Evolutionary conservation across 2,888 invertebrate genomes (phyloP), one percentile per base, ranked within the genome.

Genomic region (Pediacus dermestoides): DNA sequence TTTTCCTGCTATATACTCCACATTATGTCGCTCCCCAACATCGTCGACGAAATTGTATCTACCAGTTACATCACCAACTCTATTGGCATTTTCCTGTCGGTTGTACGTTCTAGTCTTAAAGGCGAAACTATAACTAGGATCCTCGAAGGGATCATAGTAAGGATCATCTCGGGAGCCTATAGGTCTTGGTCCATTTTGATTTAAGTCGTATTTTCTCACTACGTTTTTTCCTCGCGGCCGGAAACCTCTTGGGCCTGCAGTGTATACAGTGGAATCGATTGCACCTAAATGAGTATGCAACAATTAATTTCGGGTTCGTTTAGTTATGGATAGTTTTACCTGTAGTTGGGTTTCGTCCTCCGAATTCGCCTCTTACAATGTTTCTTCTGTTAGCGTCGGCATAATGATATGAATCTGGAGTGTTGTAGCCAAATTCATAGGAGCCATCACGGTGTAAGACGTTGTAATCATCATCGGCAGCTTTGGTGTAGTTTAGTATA

Each of bases 161-260:
- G 84, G 83, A 61, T 85, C 84, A 53, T 84, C 84, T 37, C 77
- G 76, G 3, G 62, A 64, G 2, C 83, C 84, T 30, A 79, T 75
- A 4, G 81, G 78, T n/a, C 79, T 68, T 1, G 80, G 80, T 8
- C 64, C 63, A 11, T 53, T 58, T 67, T 86, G 85, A 43, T 81
- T 80, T 16, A 85, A 67, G 55, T 84, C 82, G 68, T 83, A 80
- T 64, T 82, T 81, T 39, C 86, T 72, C 53, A 80, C 81, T 9
- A 85, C 73, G 57, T 82, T 81, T 11, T 84, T 82, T n/a, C 87
- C 86, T 59, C 81, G 77, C 1, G 82, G 83, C n/a, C 85, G 76
- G 64, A 80, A 87, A 71, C 87, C 87, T 65, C 85, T 76, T 44
- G 82, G 81, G 39, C 87, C 87, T 25, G 86, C 85, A 4, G 86